Conservation (phyloP, 2,113 vertebrate species). For the Microcebus tavaratra region DNA sequence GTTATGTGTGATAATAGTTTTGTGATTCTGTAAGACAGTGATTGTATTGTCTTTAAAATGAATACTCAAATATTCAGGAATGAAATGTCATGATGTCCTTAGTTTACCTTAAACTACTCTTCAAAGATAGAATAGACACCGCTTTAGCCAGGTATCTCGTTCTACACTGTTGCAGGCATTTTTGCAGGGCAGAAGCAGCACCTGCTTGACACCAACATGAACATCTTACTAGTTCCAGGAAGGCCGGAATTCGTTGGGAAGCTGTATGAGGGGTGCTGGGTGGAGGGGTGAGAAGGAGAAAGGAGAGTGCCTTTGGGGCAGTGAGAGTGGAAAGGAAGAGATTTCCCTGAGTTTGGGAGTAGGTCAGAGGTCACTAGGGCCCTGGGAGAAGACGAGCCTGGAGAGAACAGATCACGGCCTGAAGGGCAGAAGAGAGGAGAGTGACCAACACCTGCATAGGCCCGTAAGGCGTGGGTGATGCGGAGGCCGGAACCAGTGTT, state of each 20-base stretch:
- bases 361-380: neutral
- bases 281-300: neutral
- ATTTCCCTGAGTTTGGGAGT: neutral
- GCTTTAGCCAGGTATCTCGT: neutral
- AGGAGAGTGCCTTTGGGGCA: neutral
- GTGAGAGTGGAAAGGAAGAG: neutral
- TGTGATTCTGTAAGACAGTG: neutral
- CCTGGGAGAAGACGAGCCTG: neutral
- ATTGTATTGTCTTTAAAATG: neutral
- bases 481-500: accelerated
- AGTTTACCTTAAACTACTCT: neutral
- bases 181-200: neutral
- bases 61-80: neutral
- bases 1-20: neutral
- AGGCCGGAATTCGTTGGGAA: neutral
- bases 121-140: neutral
- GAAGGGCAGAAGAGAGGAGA: neutral
- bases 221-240: neutral
- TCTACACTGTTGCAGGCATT: neutral
- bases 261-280: too few relatives aligned
- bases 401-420: neutral
- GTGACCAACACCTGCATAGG: neutral
- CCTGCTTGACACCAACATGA: neutral
- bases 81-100: neutral
- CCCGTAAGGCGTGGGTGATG: too few relatives aligned